These are phyloP conservation scores for Heliangelus exortis DNA, from an alignment of 2,797 vertebrate genomes.

Conservation along the genomic window DNA sequence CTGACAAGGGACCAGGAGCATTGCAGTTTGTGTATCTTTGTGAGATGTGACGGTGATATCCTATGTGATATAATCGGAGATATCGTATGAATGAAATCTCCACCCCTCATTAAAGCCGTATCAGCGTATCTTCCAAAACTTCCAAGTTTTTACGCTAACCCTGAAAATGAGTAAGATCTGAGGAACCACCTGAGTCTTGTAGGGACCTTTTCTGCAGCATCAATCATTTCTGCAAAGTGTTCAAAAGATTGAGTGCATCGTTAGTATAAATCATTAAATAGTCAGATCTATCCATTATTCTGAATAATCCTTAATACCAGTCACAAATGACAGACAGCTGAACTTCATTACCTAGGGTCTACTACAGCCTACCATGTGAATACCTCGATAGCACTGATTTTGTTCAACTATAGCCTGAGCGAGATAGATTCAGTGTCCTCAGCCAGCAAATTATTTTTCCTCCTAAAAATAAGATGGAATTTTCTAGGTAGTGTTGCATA, in stretches of 20 bases:
- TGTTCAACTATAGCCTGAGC: neutral
- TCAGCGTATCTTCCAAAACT: neutral
- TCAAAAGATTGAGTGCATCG: neutral
- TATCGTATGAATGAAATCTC: neutral
- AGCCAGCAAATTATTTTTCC: neutral
- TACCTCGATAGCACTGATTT: neutral
- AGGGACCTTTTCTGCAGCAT: neutral
- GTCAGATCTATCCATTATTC: neutral
- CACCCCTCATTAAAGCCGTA: neutral
- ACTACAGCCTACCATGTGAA: neutral
- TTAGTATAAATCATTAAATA: neutral
- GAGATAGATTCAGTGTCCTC: neutral
- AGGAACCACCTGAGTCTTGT: neutral
- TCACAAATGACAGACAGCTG: neutral
- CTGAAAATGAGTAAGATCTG: neutral
- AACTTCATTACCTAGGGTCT: neutral
- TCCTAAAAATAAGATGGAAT: neutral
- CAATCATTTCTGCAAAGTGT: neutral
- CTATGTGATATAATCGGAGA: too few species aligned
- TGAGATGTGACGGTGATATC: accelerated
- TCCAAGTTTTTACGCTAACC: neutral
- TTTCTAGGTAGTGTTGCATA: neutral
- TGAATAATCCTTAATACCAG: neutral
- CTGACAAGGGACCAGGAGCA: neutral
- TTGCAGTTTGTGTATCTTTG: neutral